phyloP scores from a whole-genome alignment of 2,113 vertebrate species.

The Terrapene triunguis region DNA sequence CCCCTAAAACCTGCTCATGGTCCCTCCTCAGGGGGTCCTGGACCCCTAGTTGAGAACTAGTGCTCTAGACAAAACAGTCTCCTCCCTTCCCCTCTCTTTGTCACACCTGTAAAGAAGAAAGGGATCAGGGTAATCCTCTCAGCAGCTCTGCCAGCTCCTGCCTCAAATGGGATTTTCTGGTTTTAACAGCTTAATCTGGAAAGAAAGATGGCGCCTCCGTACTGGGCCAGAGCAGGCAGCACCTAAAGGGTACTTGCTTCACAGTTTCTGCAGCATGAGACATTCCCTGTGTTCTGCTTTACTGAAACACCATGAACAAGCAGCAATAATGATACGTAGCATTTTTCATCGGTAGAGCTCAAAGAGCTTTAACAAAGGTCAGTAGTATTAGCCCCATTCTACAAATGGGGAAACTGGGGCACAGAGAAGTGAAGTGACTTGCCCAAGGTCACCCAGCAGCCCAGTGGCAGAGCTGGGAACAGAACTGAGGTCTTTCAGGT shows the following conservation, averaged over 20 bases:
- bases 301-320: neutral
- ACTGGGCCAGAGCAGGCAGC: neutral
- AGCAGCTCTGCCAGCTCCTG: neutral
- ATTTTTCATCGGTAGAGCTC: neutral
- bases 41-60: no score
- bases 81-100: neutral
- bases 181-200: accelerated
- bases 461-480: neutral
- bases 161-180: accelerated
- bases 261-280: neutral
- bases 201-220: neutral
- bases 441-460: neutral
- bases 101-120: neutral
- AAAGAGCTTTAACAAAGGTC: neutral
- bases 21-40: no score
- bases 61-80: no score
- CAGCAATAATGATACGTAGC: neutral
- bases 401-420: neutral
- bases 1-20: no score
- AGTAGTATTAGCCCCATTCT: neutral
- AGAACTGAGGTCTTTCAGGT: neutral
- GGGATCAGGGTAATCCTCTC: neutral
- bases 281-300: neutral
- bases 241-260: neutral
- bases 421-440: neutral